Conservation (phyloP, 1,140 invertebrate genomes). For the Gonatopus flavifemur region DNA sequence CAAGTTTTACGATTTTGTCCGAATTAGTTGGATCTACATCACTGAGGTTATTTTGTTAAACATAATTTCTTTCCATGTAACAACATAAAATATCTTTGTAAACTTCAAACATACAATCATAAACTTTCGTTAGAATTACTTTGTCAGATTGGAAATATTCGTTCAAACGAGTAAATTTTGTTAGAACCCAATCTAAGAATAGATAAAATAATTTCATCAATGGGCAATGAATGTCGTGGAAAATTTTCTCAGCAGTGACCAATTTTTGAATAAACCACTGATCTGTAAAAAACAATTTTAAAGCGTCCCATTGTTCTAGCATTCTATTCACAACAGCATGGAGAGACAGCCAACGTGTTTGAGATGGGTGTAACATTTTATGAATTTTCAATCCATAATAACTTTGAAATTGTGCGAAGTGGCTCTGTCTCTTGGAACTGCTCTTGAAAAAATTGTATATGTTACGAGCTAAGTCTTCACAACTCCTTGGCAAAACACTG, state of each 20-base stretch:
- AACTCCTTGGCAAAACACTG: slow-evolving; percentile 11
- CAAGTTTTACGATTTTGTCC: slow-evolving; percentile 7
- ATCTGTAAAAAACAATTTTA: slow-evolving; percentile 1
- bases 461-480: slow-evolving; percentile 17
- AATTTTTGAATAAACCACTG: slow-evolving; percentile 16
- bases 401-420: slow-evolving; percentile 11
- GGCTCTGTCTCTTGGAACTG: slow-evolving; percentile 12
- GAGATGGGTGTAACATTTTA: no score
- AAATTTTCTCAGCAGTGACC: slow-evolving; percentile 17
- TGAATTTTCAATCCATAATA: slow-evolving; percentile 11
- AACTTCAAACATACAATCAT: slow-evolving; percentile 10
- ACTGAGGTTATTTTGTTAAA: slow-evolving; percentile 7
- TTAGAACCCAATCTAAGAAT: slow-evolving; percentile 26
- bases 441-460: slow-evolving; percentile 11
- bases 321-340: slow-evolving; percentile 3
- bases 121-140: slow-evolving; percentile 2
- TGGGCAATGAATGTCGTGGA: slow-evolving; percentile 18
- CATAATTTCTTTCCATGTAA: slow-evolving; percentile 16
- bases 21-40: slow-evolving; percentile 18
- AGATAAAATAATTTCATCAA: slow-evolving; percentile 22
- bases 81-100: slow-evolving; percentile 15
- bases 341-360: slow-evolving; percentile 17
- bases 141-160: slow-evolving; percentile 20
- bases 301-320: slow-evolving; percentile 16
- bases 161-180: slow-evolving; percentile 28